A percentile compares a stretch with the other conserved stretches of the same genome.
phyloP scores from a whole-genome alignment of 2,113 vertebrate genomes.

The Syrrhaptes paradoxus region DNA sequence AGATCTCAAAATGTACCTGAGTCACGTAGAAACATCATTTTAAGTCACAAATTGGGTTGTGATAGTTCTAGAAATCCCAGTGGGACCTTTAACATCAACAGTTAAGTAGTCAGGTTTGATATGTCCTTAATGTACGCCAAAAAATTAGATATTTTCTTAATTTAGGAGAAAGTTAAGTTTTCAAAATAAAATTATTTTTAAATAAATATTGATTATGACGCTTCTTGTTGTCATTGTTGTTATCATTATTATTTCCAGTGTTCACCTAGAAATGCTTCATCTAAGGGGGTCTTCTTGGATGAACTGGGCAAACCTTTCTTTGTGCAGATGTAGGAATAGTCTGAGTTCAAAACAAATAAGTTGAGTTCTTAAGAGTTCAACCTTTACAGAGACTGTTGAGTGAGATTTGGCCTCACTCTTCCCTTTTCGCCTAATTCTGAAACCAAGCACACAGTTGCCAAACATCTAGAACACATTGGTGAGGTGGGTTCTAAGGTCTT shows the following conservation, averaged over 20 bases:
- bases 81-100: neutral
- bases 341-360: neutral
- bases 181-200: neutral
- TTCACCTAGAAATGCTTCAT: neutral
- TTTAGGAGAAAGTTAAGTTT: neutral
- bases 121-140: neutral
- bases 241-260: neutral
- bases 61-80: neutral
- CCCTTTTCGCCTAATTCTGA: neutral
- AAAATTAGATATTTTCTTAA: neutral
- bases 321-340: accelerated
- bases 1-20: neutral
- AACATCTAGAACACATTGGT: neutral
- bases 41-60: neutral
- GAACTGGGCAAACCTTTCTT: neutral
- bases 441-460: neutral
- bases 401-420: neutral
- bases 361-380: neutral
- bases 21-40: neutral
- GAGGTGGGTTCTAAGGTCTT: neutral
- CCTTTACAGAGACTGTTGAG: neutral
- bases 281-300: neutral
- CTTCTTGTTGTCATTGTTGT: no score
- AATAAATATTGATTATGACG: neutral
- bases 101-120: neutral